phyloP scores from a whole-genome alignment of 2,888 invertebrate genomes.

The Azorinus chamasolen region DNA sequence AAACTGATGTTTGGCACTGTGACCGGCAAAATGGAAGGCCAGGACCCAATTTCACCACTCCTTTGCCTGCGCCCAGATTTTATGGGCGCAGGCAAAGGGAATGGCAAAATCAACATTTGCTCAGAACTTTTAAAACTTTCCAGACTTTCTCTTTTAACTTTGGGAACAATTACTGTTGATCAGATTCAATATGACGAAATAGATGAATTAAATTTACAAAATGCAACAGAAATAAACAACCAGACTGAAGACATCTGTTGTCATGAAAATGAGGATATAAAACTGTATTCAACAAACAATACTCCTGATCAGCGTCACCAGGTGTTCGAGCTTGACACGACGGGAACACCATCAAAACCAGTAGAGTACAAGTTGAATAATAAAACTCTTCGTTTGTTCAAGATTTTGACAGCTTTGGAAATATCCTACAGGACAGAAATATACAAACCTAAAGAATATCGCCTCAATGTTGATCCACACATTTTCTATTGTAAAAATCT shows the following conservation, averaged over 20 bases:
- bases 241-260: neutral
- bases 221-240: neutral
- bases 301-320: too few species aligned
- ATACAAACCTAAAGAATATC: slow-evolving; percentile 51
- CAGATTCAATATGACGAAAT: too few species aligned
- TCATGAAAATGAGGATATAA: neutral
- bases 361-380: slow-evolving; percentile 22
- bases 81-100: slow-evolving; percentile 45
- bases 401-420: slow-evolving; percentile 33
- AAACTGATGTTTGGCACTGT: too few species aligned
- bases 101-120: slow-evolving; percentile 28
- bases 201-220: neutral
- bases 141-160: too few species aligned
- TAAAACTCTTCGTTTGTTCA: slow-evolving; percentile 40
- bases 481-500: slow-evolving; percentile 77
- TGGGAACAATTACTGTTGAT: too few species aligned
- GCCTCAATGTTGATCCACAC: slow-evolving; percentile 35
- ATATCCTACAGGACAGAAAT: slow-evolving; percentile 60
- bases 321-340: too few species aligned
- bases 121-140: slow-evolving; percentile 22
- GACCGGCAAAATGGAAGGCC: slow-evolving; percentile 30
- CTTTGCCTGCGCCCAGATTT: slow-evolving; percentile 48
- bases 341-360: neutral
- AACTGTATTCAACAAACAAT: too few species aligned
- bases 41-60: slow-evolving; percentile 29